Evolutionary conservation across 2,888 invertebrate species (phyloP), one percentile per base, ranked within the genome.

Genomic region (Cylindroiulus punctatus): DNA sequence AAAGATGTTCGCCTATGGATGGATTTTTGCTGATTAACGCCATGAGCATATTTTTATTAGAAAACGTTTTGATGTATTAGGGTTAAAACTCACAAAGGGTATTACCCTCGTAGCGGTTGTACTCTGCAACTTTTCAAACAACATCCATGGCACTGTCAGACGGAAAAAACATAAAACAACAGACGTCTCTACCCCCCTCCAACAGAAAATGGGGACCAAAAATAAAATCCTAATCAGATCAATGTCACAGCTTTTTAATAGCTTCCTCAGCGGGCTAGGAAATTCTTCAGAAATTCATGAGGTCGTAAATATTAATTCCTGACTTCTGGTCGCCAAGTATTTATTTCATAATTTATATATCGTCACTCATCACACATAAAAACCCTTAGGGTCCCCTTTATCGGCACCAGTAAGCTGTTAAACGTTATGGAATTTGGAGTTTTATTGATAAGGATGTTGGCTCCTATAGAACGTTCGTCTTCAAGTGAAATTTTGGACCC

Each of bases 141-240:
- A 26, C 76, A 30, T 36, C 36, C 36, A 36, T 36, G 36, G 36
- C 26, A 65, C 26, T 65, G 65, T 12, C 30, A 76, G 76, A 76
- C 30, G 30, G 26, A 76, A 52, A 76, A 76, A 52, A 10, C 76
- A 32, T 76, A 76, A 76, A 76, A 76, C 76, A 76, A 76, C 76
- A 76, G 76, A 76, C 76, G 76, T 76, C 30, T 76, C 8, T 12
- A 65, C n/a, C 26, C 26, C 65, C 65, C 26, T 26, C 12, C 26
- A 26, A 2, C 30, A 17, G 17, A 76, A 76, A 17, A 76, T 30
- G 30, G 76, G 30, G 76, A 76, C 76, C 76, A 76, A 76, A 65
- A 76, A 76, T 76, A 76, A 76, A 76, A 76, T 76, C 76, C 76
- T 30, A 76, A 76, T 76, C 76, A 76, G 76, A 76, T 76, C 76